Percentiles rank a stretch among this genome's conserved stretches.
Evolutionary conservation across 2,797 vertebrate species (phyloP).

Genomic region (Spatula clypeata): DNA sequence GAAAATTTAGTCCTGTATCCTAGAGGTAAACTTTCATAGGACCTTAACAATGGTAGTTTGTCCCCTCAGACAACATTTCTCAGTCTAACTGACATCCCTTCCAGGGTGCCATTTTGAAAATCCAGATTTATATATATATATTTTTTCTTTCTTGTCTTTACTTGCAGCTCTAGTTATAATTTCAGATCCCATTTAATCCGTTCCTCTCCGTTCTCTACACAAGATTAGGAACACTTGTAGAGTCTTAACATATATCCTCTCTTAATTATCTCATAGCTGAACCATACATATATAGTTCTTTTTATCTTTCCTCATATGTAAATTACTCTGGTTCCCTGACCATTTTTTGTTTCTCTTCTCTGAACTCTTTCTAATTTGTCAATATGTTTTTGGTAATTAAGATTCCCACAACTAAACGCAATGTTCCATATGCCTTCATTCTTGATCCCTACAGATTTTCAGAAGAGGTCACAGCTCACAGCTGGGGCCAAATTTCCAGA

Average conservation of each 20-base stretch:
- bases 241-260: constrained; percentile 17
- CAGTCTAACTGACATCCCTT: neutral
- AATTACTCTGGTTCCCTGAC: constrained; percentile 64
- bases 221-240: constrained; percentile 34
- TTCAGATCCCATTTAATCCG: constrained; percentile 23
- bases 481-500: constrained; percentile 50
- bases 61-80: neutral
- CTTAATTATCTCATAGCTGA: constrained; percentile 46
- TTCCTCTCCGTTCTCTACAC: constrained; percentile 10
- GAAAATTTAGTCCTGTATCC: neutral
- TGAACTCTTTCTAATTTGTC: constrained; percentile 72
- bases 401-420: neutral
- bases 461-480: constrained; percentile 43
- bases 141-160: neutral
- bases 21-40: neutral
- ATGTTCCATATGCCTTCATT: constrained; percentile 3
- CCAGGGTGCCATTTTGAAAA: neutral
- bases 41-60: neutral
- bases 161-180: neutral
- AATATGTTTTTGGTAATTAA: constrained; percentile 75
- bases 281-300: neutral
- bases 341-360: constrained; percentile 69
- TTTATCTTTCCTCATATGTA: constrained; percentile 63
- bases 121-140: neutral
- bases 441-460: constrained; percentile 30